These are phyloP conservation scores for Eupithecia insigniata DNA, from an alignment of 2,888 invertebrate species.

Conservation along the genomic window DNA sequence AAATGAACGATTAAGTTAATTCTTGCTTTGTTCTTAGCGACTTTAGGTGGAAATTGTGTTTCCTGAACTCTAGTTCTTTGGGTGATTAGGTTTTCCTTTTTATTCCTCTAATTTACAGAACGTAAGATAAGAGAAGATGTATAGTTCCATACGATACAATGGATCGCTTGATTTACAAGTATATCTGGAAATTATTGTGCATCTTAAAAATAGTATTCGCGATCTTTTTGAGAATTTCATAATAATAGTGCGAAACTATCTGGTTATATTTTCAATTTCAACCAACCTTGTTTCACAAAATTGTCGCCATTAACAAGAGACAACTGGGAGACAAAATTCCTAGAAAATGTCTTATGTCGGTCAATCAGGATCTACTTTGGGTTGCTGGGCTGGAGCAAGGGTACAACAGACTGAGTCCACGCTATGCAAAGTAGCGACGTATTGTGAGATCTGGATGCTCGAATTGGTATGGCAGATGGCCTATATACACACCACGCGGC, in stretches of 20 bases:
- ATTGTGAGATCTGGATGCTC: no score
- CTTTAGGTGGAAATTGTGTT: slow-evolving; percentile 4
- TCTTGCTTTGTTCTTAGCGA: background rate
- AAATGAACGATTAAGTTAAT: background rate
- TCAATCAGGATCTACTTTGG: no score
- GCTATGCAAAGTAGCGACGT: no score
- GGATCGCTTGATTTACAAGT: no score
- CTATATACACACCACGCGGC: no score
- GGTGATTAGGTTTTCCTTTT: background rate
- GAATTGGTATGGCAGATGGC: no score
- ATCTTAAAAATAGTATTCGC: background rate
- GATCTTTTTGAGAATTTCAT: no score
- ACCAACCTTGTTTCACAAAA: background rate
- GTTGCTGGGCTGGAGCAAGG: no score
- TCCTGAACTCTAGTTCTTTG: background rate
- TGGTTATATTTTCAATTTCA: background rate
- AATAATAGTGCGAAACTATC: background rate
- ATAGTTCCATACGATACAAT: background rate
- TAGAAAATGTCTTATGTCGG: no score
- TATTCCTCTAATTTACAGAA: background rate
- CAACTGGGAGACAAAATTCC: no score
- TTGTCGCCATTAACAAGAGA: background rate
- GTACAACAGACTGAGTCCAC: no score
- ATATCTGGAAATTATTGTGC: no score
- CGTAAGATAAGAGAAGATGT: background rate